Evolutionary conservation across 2,888 invertebrate species (phyloP), one percentile per base, ranked within the genome.

Genomic region (Drosophila meridiana): DNA sequence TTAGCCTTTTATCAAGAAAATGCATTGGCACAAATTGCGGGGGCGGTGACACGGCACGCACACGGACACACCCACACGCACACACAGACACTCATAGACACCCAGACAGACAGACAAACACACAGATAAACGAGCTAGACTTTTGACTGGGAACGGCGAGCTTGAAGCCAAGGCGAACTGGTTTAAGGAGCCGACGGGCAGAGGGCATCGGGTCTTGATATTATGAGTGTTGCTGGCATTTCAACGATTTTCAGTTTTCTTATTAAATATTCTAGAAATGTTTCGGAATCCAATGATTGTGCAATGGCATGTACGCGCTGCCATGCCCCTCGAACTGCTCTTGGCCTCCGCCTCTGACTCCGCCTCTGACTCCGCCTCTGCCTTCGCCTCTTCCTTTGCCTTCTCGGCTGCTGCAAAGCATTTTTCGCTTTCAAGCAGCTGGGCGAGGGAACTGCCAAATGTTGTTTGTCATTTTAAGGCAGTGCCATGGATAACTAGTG

Each of bases 241-340:
- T 89, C 89, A 91, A 89, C 89, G 89, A 89, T 90, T 89, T 90
- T 84, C 89, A 90, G 90, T 90, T 90, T 90, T 90, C 89, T 91
- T 89, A 89, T 89, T 89, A 89, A 89, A 89, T 90, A 89, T 89
- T 91, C 89, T 82, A 84, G 90, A 90, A 89, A 89, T 89, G 89
- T 91, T 89, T 90, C 82, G 89, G 90, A 89, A 90, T 90, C 85
- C 89, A 88, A 90, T 87, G 90, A 87, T 90, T 90, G 87, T 90
- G 90, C 89, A 90, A 82, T 87, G 90, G 90, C 89, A 87, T 87
- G 89, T 89, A 89, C 87, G 84, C 87, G 87, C 42, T 26, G 14
- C 62, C 34, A 5, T 42, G 40, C 32, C 55, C 40, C 50, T 26
- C 53, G 52, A 26, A 30, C 34, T 2, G 42, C 36, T 26, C 28